These are phyloP conservation scores for Lasius platythorax DNA, from an alignment of 2,888 invertebrate genomes.

Conservation along the genomic window DNA sequence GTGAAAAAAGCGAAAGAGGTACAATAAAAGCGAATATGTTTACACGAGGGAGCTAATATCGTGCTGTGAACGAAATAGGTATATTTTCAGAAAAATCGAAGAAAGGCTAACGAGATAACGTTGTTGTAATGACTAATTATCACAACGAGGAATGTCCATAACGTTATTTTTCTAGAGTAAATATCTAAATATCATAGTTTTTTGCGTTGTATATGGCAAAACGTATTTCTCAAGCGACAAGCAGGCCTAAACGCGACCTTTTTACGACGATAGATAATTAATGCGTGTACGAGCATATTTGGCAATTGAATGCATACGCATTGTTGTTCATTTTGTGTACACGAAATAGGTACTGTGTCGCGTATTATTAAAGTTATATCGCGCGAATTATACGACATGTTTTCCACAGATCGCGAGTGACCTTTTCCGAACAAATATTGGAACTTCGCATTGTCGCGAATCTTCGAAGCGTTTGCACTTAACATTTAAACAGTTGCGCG, in stretches of 20 bases:
- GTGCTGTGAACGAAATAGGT: conserved; percentile 78
- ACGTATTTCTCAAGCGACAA: conserved; percentile 71
- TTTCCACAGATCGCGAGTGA: conserved; percentile 14
- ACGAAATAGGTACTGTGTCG: conserved; percentile 10
- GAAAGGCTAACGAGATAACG: conserved; percentile 72
- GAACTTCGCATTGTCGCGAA: conserved; percentile 19
- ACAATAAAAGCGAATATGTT: conserved; percentile 61
- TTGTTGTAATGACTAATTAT: conserved; percentile 78
- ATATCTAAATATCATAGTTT: conserved; percentile 75
- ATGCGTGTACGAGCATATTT: conserved; percentile 41
- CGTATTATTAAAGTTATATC: conserved; percentile 27
- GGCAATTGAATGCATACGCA: conserved; percentile 28
- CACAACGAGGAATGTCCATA: conserved; percentile 70
- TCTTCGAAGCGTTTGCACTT: conserved; percentile 28
- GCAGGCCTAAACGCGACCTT: conserved; percentile 56
- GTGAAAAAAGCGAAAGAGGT: conserved; percentile 25
- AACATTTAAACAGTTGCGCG: conserved; percentile 11
- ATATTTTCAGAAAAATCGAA: conserved; percentile 81
- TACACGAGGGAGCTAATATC: conserved; percentile 73
- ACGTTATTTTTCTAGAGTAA: conserved; percentile 84
- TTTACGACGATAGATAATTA: conserved; percentile 48
- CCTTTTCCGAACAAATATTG: conserved; percentile 2
- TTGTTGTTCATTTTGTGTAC: conserved; percentile 28
- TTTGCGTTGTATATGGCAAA: conserved; percentile 77
- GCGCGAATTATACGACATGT: conserved; percentile 36